Evolutionary conservation across 2,113 vertebrate species (phyloP).

Genomic region (Ophiodon elongatus): DNA sequence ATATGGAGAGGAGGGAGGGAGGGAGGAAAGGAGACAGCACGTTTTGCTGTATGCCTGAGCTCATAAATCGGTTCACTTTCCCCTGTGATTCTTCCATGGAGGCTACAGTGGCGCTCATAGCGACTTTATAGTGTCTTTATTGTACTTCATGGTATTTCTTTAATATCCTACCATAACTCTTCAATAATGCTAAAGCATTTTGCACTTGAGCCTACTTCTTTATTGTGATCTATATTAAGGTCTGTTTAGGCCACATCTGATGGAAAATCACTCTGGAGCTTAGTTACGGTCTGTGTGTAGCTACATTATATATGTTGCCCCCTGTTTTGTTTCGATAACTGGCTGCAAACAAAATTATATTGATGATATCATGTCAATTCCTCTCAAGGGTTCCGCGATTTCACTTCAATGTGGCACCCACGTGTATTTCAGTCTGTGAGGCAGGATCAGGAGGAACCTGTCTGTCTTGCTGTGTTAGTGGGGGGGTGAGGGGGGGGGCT

Average conservation of each 20-base stretch:
- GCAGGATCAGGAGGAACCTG: constrained; percentile 63
- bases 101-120: background rate
- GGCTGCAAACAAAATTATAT: background rate
- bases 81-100: background rate
- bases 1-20: background rate
- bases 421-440: constrained; percentile 20
- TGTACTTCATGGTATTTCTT: background rate
- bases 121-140: background rate
- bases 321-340: background rate
- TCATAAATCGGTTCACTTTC: constrained; percentile 36
- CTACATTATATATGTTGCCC: too few relatives aligned
- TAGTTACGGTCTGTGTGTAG: too few relatives aligned
- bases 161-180: background rate
- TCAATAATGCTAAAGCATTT: background rate
- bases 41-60: background rate
- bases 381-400: background rate
- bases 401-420: constrained; percentile 28
- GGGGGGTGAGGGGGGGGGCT: background rate
- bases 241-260: background rate
- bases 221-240: background rate
- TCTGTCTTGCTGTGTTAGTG: constrained; percentile 47
- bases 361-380: background rate
- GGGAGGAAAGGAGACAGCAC: background rate
- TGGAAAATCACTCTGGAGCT: background rate
- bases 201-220: background rate